Evolutionary conservation across 2,113 vertebrate species (phyloP), one percentile per base, ranked within the genome.

Genomic region (Sphaerodactylus townsendi): DNA sequence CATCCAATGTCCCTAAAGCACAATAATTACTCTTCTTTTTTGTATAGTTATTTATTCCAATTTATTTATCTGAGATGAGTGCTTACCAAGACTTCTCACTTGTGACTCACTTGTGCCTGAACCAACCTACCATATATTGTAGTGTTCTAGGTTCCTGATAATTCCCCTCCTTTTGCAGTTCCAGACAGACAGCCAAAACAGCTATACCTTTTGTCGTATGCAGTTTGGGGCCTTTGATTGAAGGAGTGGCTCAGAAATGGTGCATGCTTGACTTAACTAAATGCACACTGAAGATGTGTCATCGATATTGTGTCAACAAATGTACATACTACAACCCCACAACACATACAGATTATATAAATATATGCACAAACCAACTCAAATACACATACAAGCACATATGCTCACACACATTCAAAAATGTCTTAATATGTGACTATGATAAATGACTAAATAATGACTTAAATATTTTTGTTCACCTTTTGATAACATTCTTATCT

Each of bases 401-500:
- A 86, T 28, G 59, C 35, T 78, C 15, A 39, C 28, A 37, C 50
- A 62, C 64, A 77, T 77, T 33, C n/a, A 71, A 50, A 75, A 48
- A 59, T 90, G 77, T 59, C 66, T 11, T 72, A 10, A 83, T 39
- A 8, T 66, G 9, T 25, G 84, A 72, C 15, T 64, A 79, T 1
- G 81, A n/a, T 69, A 69, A 81, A 83, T 73, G 46, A 73, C 69
- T 78, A 39, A 83, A 78, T 35, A 82, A 82, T 64, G 33, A 87
- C n/a, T 85, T n/a, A 88, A 94, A 87, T 39, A 80, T 64, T 90
- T 90, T 90, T 69, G 79, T 94, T 96, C 94, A 98, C 98, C 98
- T 99, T 98, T 98, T 89, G 98, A 97, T 91, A 97, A 94, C 93
- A 96, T 96, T 93, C 94, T 94, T 91, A 97, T 97, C 96, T 98